Base-by-base conservation (phyloP, 2,888 invertebrate genomes). In the Flabesymbios commensalis region DNA sequence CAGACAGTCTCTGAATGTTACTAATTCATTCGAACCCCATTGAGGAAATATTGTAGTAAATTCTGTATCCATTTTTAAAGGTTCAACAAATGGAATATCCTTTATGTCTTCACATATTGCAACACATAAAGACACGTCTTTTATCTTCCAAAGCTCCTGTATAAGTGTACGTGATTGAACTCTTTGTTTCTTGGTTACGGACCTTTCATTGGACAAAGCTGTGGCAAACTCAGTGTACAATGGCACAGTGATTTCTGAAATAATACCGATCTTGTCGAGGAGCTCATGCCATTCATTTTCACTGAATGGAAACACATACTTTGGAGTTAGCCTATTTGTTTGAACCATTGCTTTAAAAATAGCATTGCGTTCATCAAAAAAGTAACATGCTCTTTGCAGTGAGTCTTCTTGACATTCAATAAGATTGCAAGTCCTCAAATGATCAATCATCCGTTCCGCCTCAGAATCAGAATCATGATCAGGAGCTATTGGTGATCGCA, bases 331-430 rank as follows among this genome's bases (percentile, higher is more conserved):
- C 24, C 64, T 63, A 1, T 64, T 53, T 17, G 56, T 49, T 19
- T 67, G 47, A 22, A 70, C 63, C 72, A 75, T 72, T 17, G 57
- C 57, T 14, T 48, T 39, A 54, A 74, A 75, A 0, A 74, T 59
- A 5, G 45, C 39, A 28, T 68, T 63, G 10, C 67, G 55, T 1
- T 67, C 68, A 57, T 73, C 70, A 57, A 68, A 74, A 43, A 74
- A 74, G 10, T 67, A 64, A 33, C 42, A 53, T 2, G 72, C 74
- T 29, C 53, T 52, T 42, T 61, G 52, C 26, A 67, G 59, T 1
- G 33, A 54, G 2, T 69, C 72, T 36, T 67, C 63, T 28, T 45
- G 53, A 32, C 57, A 61, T n/a, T 65, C 61, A 19, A 69, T 58
- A 41, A 72, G 67, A 3, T 61, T 55, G 4, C 69, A 53, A 2